Percentiles rank a stretch among this genome's conserved stretches.
phyloP scores from a whole-genome alignment of 2,797 vertebrate genomes.

The Lindbergichthys nudifrons region DNA sequence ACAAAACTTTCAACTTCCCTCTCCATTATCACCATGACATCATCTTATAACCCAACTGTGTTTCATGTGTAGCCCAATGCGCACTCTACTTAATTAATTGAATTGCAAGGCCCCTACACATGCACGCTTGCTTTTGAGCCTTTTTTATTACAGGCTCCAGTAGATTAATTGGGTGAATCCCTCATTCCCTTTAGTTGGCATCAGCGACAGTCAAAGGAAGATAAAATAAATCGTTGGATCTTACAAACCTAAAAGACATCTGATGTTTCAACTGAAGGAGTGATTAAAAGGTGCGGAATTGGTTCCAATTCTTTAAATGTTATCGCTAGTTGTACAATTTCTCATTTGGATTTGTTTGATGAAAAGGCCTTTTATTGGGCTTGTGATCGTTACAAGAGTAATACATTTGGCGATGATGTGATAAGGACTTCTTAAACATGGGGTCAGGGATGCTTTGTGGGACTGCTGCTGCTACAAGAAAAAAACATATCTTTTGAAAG shows the following conservation, averaged over 20 bases:
- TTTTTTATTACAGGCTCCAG: slow-evolving; percentile 72
- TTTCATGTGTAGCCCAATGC: slow-evolving; percentile 47
- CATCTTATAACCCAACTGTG: slow-evolving; percentile 25
- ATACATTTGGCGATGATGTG: slow-evolving; percentile 45
- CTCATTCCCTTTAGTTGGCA: slow-evolving; percentile 69
- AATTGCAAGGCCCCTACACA: slow-evolving; percentile 63
- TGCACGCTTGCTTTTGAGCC: slow-evolving; percentile 61
- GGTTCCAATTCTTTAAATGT: slow-evolving; percentile 31
- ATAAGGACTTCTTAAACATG: slow-evolving; percentile 44
- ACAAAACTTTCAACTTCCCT: slow-evolving; percentile 41
- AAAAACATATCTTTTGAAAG: slow-evolving; percentile 1
- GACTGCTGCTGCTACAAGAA: neutral
- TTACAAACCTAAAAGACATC: slow-evolving; percentile 61
- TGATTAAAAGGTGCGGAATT: slow-evolving; percentile 64
- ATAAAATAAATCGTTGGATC: slow-evolving; percentile 71
- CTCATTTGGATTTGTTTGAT: slow-evolving; percentile 56
- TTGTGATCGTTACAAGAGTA: slow-evolving; percentile 44
- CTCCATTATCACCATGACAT: slow-evolving; percentile 47
- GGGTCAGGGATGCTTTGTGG: slow-evolving; percentile 22
- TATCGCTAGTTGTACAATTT: slow-evolving; percentile 29
- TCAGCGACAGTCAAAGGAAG: slow-evolving; percentile 63
- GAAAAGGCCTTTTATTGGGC: slow-evolving; percentile 33
- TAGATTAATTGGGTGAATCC: slow-evolving; percentile 81
- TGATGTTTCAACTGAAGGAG: slow-evolving; percentile 62
- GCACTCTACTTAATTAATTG: slow-evolving; percentile 78